Evolutionary conservation across 1,140 invertebrate genomes (phyloP).

Genomic region (Zaprionus taronus): DNA sequence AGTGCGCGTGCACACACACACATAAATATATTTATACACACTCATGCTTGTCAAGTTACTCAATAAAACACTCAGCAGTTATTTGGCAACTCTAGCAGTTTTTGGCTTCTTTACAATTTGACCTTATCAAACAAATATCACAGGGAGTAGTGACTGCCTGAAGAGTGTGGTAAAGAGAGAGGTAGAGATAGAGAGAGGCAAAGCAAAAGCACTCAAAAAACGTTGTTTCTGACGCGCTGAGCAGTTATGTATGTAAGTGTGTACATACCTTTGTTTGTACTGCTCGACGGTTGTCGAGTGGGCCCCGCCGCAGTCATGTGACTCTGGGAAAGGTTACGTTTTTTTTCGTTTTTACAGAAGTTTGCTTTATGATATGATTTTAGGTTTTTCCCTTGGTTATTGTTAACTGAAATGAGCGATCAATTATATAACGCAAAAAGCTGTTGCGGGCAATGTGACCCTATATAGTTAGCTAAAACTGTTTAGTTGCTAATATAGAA

Average conservation of each 20-base stretch:
- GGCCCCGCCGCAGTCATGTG: conserved; percentile 55
- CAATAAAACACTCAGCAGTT: conserved; percentile 9
- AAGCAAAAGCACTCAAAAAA: conserved; percentile 33
- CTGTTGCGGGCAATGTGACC: neutral
- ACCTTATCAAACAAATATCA: conserved; percentile 66
- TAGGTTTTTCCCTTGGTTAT: neutral
- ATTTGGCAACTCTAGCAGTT: conserved; percentile 45
- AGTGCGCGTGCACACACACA: conserved; percentile 34
- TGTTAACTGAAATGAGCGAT: neutral
- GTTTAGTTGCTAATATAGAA: neutral
- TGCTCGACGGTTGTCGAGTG: conserved; percentile 25
- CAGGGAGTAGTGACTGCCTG: conserved; percentile 21
- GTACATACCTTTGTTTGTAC: conserved; percentile 24
- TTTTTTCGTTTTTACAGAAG: conserved; percentile 14
- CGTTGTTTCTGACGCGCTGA: conserved; percentile 33
- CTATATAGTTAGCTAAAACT: neutral
- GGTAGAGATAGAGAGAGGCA: neutral
- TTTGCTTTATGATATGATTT: conserved; percentile 14
- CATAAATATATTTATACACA: neutral
- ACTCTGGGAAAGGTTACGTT: conserved; percentile 63
- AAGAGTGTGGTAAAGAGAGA: neutral
- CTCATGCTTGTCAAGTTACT: neutral
- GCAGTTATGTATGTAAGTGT: conserved; percentile 22
- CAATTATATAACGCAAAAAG: conserved; percentile 20
- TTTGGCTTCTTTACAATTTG: conserved; percentile 44